A percentile compares a stretch with the other conserved stretches of the same genome.
phyloP scores from a whole-genome alignment of 2,113 vertebrate genomes.

The Zosterops borbonicus region DNA sequence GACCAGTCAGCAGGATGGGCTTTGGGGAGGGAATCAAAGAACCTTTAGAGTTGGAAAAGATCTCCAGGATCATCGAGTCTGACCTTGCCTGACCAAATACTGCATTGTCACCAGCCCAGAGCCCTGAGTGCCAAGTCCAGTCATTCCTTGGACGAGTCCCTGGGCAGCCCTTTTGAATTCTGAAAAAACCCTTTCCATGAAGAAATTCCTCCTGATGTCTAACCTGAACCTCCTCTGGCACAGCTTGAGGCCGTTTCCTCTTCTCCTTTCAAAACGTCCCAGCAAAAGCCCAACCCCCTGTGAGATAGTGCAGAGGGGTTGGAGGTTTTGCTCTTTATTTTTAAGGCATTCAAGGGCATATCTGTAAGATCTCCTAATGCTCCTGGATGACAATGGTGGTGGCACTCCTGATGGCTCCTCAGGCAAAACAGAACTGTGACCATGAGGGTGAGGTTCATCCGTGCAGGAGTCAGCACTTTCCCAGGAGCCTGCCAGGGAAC shows the following conservation, averaged over 20 bases:
- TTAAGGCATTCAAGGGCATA: not conserved
- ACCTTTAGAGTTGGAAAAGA: not conserved
- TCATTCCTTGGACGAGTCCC: not conserved
- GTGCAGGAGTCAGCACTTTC: slow-evolving; percentile 4
- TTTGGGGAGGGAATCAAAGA: not conserved
- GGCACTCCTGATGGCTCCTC: not conserved
- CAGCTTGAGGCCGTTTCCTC: not conserved
- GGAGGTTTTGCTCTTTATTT: not conserved
- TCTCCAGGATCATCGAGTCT: not conserved
- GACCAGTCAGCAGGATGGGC: not conserved
- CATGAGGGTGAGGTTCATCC: not conserved
- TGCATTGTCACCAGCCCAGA: not conserved
- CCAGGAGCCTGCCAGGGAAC: slow-evolving; percentile 1
- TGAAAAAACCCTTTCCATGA: not conserved
- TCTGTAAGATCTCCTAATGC: not conserved
- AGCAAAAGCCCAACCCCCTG: not conserved
- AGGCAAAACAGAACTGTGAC: not conserved
- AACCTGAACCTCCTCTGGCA: not conserved
- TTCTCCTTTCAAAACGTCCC: not conserved
- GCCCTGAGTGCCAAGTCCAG: not conserved
- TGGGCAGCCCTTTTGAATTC: not conserved
- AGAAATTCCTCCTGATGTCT: not conserved
- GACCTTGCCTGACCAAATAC: not conserved
- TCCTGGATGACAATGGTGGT: not conserved
- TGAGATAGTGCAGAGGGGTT: not conserved